Evolutionary conservation across 2,888 invertebrate species (phyloP), one percentile per base, ranked within the genome.

Genomic region (Antheraea assamensis): DNA sequence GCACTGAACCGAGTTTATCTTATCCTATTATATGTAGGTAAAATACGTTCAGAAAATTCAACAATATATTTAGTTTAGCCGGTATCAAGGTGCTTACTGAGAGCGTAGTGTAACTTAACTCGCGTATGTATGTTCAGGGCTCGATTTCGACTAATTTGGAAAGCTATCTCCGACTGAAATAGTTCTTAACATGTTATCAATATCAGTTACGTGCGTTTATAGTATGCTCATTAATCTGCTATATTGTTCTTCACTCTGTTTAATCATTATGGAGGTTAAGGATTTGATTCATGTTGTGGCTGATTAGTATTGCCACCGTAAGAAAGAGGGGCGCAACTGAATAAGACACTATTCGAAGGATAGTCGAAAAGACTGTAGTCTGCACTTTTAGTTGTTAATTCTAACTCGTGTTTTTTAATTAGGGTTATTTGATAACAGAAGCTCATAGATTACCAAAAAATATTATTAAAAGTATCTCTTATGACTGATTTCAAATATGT

Each of bases 131-230:
- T 68, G 35, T 15, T 31, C 35, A 35, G n/a, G 68, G 35, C 68
- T 19, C 68, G 68, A 68, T 35, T 68, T 35, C 35, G 35, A 68
- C 35, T 68, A 68, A 68, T 68, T 68, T 68, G 68, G 68, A 35
- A 68, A 68, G 68, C 35, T 68, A 68, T 21, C 68, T 64, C 19
- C 24, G 35, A 7, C 35, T 35, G 68, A 68, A 68, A 35, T 35
- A 68, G 35, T 2, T n/a, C 35, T 68, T 68, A 21, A 68, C 21
- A n/a, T 21, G 3, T 68, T n/a, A 68, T 68, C 13, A n/a, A 35
- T n/a, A 21, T 35, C 10, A 68, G 35, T 68, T 68, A 68, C 17
- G 8, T 35, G n/a, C 5, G n/a, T 68, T 35, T 35, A n/a, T 15
- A 30, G 61, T 30, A 17, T 64, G 4, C 35, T 68, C n/a, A 15